These are phyloP conservation scores for Drosophila mercatorum DNA, from an alignment of 2,888 invertebrate species.

Conservation along the genomic window DNA sequence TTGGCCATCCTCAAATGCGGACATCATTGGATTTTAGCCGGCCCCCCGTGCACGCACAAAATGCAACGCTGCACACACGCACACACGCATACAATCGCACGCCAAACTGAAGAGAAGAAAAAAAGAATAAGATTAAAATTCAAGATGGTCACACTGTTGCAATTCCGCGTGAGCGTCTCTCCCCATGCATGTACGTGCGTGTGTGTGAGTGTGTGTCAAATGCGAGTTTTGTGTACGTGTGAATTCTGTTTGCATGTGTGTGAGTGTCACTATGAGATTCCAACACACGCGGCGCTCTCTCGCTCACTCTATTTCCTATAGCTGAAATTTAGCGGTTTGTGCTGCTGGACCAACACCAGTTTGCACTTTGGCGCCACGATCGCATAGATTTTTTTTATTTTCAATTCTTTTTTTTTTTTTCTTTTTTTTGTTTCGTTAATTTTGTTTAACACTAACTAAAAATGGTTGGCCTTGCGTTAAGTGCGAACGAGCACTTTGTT, in stretches of 20 bases:
- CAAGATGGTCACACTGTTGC: slow-evolving; percentile 66
- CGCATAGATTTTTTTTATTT: slow-evolving; percentile 20
- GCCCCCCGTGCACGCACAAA: slow-evolving; percentile 43
- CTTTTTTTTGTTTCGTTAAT: slow-evolving; percentile 4
- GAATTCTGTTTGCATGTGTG: slow-evolving; percentile 5
- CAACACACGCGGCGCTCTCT: slow-evolving; percentile 60
- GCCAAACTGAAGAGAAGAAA: slow-evolving; percentile 20
- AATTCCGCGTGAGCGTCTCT: slow-evolving; percentile 26
- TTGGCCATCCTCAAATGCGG: slow-evolving; percentile 60
- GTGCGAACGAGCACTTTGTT: slow-evolving; percentile 17
- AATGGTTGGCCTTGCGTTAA: slow-evolving; percentile 40
- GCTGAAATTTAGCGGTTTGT: slow-evolving; percentile 19
- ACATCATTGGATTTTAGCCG: slow-evolving; percentile 68
- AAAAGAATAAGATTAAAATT: slow-evolving; percentile 23
- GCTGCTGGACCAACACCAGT: slow-evolving; percentile 47
- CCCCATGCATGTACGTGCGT: neutral
- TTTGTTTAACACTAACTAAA: slow-evolving; percentile 34
- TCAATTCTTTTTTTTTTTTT: neutral
- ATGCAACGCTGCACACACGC: slow-evolving; percentile 47
- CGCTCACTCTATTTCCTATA: slow-evolving; percentile 8
- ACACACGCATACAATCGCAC: slow-evolving; percentile 27
- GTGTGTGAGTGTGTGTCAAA: slow-evolving; percentile 9
- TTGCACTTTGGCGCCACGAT: slow-evolving; percentile 58
- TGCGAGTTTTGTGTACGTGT: slow-evolving; percentile 19
- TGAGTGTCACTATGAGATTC: slow-evolving; percentile 44